Percentiles rank a stretch among this genome's conserved stretches.
phyloP scores from a whole-genome alignment of 1,140 invertebrate genomes.

The Monomorium pharaonis region DNA sequence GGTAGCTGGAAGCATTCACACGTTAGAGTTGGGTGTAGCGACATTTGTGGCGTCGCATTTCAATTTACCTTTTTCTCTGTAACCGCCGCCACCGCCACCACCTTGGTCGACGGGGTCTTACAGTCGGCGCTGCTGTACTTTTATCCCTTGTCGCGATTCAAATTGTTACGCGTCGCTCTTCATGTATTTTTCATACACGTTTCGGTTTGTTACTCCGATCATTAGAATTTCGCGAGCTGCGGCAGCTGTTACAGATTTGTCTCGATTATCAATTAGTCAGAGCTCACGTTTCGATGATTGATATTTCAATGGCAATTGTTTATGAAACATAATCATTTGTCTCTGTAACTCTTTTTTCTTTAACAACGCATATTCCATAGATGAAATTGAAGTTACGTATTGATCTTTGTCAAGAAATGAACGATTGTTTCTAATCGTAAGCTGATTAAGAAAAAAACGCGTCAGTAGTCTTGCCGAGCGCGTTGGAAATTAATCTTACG shows the following conservation, averaged over 20 bases:
- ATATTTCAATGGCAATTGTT: not conserved
- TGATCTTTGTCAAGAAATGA: not conserved
- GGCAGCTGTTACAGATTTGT: not conserved
- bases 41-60: constrained; percentile 68
- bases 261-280: not conserved
- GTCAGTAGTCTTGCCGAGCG: not conserved
- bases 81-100: not conserved
- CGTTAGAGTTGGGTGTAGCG: constrained; percentile 43
- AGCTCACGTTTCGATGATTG: not conserved
- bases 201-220: not conserved
- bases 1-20: constrained; percentile 30
- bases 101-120: not conserved
- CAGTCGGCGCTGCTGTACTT: constrained; percentile 17
- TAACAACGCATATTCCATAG: not conserved
- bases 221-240: not conserved
- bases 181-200: constrained; percentile 43
- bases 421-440: not conserved
- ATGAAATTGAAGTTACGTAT: not conserved
- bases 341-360: not conserved
- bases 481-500: not conserved
- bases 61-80: constrained; percentile 71
- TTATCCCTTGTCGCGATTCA: constrained; percentile 25
- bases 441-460: not conserved
- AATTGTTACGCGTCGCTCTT: constrained; percentile 16
- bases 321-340: not conserved